Base-by-base conservation (phyloP, 2,888 invertebrate genomes). In the Phania funesta region DNA sequence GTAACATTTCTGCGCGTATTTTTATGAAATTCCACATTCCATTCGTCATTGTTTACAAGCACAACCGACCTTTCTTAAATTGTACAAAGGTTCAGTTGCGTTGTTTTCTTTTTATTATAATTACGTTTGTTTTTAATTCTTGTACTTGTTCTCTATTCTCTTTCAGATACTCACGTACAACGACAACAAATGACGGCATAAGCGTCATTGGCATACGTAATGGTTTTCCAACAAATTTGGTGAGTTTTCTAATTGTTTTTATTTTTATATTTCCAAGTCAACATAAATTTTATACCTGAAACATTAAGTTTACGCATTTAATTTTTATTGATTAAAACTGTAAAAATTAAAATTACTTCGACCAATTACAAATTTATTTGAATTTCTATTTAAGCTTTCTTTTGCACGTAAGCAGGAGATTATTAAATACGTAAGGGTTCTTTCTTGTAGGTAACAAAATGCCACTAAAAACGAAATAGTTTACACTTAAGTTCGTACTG, bases 81-180 rank as follows among this genome's bases (percentile, higher is more conserved):
- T 54, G 54, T 58, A n/a, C 20, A 38, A 58, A 38, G 11, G 29
- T 11, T 32, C 5, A 22, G 22, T 35, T 48, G 8, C 7, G 48
- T 13, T 22, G 18, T 64, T 50, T 22, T 3, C 70, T 18, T 22
- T 60, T 26, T 20, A 20, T 32, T 38, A 38, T 73, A 71, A 80
- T 41, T 65, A 65, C 26, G 24, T 5, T 52, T 46, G 52, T 46
- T 74, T 65, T 62, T 64, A 65, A 64, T 70, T 16, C 35, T 77
- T 46, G 11, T 70, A 35, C 11, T 68, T 62, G 22, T 50, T 76
- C 68, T 46, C 50, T 78, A 54, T 54, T 60, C 7, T 84, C 82
- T 73, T 88, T 70, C 86, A 90, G 90, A 86, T 88, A 87, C 81
- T 32, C 71, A 80, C 83, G 85, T 87, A 86, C 86, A 84, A 78